These are phyloP conservation scores for Meriones unguiculatus DNA, from an alignment of 2,113 vertebrate genomes.

Conservation along the genomic window DNA sequence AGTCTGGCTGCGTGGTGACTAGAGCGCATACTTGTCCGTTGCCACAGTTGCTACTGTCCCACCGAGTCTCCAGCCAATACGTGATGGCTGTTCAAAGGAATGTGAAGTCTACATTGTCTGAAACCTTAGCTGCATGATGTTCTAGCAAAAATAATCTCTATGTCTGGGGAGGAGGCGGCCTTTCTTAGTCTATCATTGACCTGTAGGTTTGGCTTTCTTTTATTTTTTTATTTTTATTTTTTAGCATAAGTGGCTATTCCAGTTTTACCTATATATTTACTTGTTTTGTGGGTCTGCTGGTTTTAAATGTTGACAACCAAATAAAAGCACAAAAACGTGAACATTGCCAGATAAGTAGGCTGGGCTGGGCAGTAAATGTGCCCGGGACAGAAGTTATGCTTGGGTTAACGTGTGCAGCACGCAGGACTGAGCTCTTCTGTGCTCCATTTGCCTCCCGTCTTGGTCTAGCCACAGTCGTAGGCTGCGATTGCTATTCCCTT, in stretches of 20 bases:
- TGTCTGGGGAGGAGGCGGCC: neutral
- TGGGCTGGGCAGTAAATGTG: neutral
- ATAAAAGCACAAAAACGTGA: neutral
- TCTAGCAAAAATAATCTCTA: neutral
- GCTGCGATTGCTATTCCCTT: neutral
- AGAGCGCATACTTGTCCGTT: neutral
- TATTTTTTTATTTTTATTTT: too few species aligned
- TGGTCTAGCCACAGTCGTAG: neutral
- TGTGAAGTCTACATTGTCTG: neutral
- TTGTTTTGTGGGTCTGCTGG: neutral
- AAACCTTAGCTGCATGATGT: neutral
- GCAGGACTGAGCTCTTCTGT: neutral
- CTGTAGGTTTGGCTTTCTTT: neutral
- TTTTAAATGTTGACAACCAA: conserved; percentile 28
- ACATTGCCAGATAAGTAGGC: neutral
- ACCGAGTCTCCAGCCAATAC: neutral
- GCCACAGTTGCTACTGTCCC: neutral
- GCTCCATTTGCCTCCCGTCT: neutral
- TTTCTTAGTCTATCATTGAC: neutral
- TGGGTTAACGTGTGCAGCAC: neutral
- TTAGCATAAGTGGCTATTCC: neutral
- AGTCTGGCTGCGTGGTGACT: neutral
- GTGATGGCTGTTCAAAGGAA: neutral
- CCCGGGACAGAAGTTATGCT: neutral
- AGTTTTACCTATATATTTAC: neutral